Evolutionary conservation across 2,797 vertebrate genomes (phyloP).

Genomic region (Apogon talboti): DNA sequence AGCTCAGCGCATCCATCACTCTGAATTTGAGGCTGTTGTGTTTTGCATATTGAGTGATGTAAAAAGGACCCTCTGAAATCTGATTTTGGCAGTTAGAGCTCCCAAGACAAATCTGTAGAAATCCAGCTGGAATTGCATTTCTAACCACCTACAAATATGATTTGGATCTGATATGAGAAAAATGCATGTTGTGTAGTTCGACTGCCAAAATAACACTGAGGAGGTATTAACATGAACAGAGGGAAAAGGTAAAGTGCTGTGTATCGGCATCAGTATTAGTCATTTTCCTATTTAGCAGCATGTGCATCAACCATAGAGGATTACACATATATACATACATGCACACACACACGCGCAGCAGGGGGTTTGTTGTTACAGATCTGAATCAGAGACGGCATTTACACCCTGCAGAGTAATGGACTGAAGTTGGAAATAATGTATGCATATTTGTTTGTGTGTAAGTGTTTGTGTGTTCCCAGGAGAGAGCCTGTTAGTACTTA

Average conservation of each 20-base stretch:
- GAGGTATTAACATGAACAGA: constrained; percentile 4
- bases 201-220: no score
- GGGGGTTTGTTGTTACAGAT: constrained; percentile 18
- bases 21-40: no score
- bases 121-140: no score
- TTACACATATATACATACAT: constrained; percentile 12
- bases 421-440: constrained; percentile 28
- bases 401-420: constrained; percentile 37
- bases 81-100: no score
- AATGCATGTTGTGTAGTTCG: no score
- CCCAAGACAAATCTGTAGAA: no score
- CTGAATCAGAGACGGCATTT: constrained; percentile 38
- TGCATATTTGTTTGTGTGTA: constrained; percentile 15
- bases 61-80: no score
- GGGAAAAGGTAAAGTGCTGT: not conserved
- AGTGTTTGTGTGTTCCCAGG: constrained; percentile 10
- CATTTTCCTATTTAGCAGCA: constrained; percentile 14
- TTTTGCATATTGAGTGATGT: no score
- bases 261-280: not conserved
- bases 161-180: no score
- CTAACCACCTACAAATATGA: no score
- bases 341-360: constrained; percentile 3
- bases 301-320: constrained; percentile 16
- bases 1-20: no score
- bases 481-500: constrained; percentile 19